Conservation (phyloP, 1,140 invertebrate species). For the Eurytemora carolleeae region DNA sequence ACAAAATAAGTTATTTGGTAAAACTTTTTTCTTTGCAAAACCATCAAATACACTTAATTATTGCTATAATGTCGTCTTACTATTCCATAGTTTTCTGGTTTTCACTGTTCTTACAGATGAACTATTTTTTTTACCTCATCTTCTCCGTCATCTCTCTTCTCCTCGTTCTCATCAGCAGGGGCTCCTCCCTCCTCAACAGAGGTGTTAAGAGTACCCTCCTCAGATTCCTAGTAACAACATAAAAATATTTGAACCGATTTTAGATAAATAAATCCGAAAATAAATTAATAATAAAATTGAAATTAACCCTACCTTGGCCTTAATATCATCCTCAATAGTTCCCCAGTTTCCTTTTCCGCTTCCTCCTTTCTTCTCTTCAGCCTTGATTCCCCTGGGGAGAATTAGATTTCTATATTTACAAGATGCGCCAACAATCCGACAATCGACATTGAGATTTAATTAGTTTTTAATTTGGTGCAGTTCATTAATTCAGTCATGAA, state of each 20-base stretch:
- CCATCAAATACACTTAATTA: too few relatives aligned
- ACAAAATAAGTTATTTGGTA: too few relatives aligned
- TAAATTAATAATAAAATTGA: conserved; percentile 16
- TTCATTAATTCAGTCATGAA: conserved; percentile 8
- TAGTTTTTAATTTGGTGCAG: too few relatives aligned
- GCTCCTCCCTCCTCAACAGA: conserved; percentile 1
- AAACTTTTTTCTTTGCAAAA: too few relatives aligned
- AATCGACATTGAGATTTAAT: background rate
- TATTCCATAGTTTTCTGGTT: too few relatives aligned
- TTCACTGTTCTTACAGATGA: too few relatives aligned
- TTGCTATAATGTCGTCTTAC: too few relatives aligned
- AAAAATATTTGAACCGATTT: background rate
- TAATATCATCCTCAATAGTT: conserved; percentile 69
- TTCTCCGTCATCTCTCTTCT: too few relatives aligned
- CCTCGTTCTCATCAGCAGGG: background rate
- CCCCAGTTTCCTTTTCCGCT: conserved; percentile 89
- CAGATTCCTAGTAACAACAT: too few relatives aligned
- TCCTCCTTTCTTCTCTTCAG: conserved; percentile 79
- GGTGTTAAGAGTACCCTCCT: conserved; percentile 20
- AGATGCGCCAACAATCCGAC: background rate
- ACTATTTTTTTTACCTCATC: too few relatives aligned
- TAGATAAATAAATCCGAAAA: background rate
- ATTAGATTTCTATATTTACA: too few relatives aligned
- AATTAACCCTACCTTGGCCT: conserved; percentile 31
- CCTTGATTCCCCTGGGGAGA: conserved; percentile 60